phyloP scores from a whole-genome alignment of 2,113 vertebrate species.

The Scolopax mira region DNA sequence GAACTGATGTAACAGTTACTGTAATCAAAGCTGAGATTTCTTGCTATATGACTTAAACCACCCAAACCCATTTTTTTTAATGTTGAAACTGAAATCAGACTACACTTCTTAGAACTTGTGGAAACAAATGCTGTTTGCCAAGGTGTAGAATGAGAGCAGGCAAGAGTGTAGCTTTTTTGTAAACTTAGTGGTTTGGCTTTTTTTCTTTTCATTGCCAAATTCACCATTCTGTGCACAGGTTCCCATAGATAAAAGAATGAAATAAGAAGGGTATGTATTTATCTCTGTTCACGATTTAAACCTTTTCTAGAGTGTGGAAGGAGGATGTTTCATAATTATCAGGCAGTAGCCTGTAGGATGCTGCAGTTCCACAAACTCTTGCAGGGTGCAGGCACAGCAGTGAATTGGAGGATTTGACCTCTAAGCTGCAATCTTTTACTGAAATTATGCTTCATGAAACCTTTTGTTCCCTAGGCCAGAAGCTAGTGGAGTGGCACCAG shows the following conservation, averaged over 20 bases:
- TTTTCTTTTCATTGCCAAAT: neutral
- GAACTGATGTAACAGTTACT: neutral
- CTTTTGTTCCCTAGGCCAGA: slow-evolving; percentile 85
- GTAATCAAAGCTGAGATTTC: neutral
- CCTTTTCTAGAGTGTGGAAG: neutral
- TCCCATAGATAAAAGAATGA: neutral
- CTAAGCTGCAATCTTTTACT: neutral
- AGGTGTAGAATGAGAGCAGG: neutral
- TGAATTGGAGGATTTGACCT: neutral
- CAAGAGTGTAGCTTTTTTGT: neutral
- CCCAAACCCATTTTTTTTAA: neutral
- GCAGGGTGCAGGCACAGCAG: neutral
- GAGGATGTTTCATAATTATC: neutral
- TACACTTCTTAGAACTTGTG: neutral
- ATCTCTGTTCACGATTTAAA: neutral
- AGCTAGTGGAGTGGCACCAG: slow-evolving; percentile 98
- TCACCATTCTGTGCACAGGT: neutral
- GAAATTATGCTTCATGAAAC: neutral
- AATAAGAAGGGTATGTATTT: neutral
- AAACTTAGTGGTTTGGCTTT: neutral
- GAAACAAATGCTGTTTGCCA: neutral
- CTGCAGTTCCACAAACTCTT: neutral
- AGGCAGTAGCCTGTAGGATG: neutral
- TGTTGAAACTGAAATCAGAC: neutral
- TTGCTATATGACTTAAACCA: neutral